Conservation (phyloP, 2,797 vertebrate species). For the Lophotriccus pileatus region DNA sequence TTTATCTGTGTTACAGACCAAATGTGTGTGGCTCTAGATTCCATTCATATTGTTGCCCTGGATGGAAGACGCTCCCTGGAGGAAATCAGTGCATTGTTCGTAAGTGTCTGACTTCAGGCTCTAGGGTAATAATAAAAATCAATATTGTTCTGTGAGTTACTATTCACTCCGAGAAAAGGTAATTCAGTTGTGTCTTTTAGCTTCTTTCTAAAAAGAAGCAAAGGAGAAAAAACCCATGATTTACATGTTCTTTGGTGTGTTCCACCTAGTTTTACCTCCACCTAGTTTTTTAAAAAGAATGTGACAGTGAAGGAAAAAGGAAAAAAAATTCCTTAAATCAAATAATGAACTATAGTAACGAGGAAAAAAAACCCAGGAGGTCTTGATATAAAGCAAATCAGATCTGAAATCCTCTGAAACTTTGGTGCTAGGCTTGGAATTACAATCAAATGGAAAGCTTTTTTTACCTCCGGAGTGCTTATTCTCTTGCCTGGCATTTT, state of each 20-base stretch:
- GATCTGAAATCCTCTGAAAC: background rate
- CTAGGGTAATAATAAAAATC: background rate
- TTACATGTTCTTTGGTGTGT: background rate
- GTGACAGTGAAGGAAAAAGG: accelerated
- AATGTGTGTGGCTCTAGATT: slow-evolving; percentile 82
- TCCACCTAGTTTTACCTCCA: background rate
- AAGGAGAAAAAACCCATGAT: accelerated
- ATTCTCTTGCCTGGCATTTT: background rate
- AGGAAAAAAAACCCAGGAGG: background rate
- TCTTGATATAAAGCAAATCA: background rate
- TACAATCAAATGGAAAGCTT: background rate
- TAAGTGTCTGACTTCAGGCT: slow-evolving; percentile 69
- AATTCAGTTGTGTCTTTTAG: background rate
- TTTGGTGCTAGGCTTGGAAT: background rate
- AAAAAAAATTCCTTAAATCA: background rate
- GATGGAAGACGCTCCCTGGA: slow-evolving; percentile 79
- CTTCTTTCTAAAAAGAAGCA: background rate
- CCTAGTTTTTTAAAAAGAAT: background rate
- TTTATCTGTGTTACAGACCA: slow-evolving; percentile 68
- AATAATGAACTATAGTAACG: background rate
- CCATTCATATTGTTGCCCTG: slow-evolving; percentile 80
- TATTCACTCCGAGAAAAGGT: background rate
- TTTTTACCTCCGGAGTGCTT: background rate
- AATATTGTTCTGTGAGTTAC: background rate
- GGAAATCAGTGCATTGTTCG: slow-evolving; percentile 82